Evolutionary conservation across 2,113 vertebrate genomes (phyloP).

Genomic region (Halichoerus grypus): DNA sequence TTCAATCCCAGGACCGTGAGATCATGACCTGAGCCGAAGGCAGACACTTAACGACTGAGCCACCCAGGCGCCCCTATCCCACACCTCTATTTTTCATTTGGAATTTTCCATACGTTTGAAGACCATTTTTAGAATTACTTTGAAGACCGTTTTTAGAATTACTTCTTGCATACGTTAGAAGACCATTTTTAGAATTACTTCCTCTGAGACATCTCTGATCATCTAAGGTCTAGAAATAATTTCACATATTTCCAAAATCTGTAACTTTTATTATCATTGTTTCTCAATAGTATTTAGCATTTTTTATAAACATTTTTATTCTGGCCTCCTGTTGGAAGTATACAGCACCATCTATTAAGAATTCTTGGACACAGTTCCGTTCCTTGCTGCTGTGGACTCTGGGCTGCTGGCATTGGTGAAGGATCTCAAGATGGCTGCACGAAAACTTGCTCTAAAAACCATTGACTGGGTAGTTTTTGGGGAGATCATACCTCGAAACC

Average conservation of each 20-base stretch:
- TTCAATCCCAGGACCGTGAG: too few relatives aligned
- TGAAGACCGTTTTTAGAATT: not conserved
- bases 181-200: not conserved
- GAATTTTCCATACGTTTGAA: not conserved
- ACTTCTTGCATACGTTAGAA: not conserved
- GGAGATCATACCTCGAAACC: too few relatives aligned
- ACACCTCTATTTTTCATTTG: not conserved
- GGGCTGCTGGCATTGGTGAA: too few relatives aligned
- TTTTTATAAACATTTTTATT: slow-evolving; percentile 25
- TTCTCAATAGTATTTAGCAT: not conserved
- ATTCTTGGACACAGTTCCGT: too few relatives aligned
- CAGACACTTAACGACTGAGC: too few relatives aligned
- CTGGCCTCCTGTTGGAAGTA: not conserved
- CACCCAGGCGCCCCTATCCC: not conserved
- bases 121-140: not conserved
- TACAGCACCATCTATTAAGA: not conserved
- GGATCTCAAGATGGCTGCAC: too few relatives aligned
- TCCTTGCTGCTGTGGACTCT: too few relatives aligned
- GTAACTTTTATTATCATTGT: not conserved
- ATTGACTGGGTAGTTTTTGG: too few relatives aligned
- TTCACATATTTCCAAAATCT: not conserved
- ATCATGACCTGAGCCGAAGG: too few relatives aligned
- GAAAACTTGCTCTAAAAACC: too few relatives aligned
- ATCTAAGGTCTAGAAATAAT: not conserved
- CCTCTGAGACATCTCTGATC: not conserved